phyloP scores from a whole-genome alignment of 2,888 invertebrate species.

The Helobdella robusta region DNA sequence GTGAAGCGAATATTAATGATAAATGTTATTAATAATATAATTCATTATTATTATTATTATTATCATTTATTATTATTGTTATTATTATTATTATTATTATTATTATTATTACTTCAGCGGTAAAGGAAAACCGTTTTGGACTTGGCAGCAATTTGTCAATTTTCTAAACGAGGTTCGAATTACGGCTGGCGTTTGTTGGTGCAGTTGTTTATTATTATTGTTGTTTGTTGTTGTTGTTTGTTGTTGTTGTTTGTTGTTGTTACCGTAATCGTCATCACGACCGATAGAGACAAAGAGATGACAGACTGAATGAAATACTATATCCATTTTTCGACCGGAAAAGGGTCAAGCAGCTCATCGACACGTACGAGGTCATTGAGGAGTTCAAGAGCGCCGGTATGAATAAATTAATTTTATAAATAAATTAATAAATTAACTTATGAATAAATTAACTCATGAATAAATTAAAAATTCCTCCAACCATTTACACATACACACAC shows the following conservation, averaged over 20 bases:
- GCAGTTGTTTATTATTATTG: not conserved
- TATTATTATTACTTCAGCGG: not conserved
- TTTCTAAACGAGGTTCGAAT: slow-evolving; percentile 20
- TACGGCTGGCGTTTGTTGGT: not conserved
- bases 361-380: slow-evolving; percentile 78
- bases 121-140: slow-evolving; percentile 22
- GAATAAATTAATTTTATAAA: not conserved
- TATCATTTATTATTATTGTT: not conserved
- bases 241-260: not conserved
- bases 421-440: slow-evolving; percentile 47
- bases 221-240: not conserved
- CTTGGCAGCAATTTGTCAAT: slow-evolving; percentile 15
- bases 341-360: slow-evolving; percentile 81
- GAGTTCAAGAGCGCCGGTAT: slow-evolving; percentile 63
- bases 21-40: no score
- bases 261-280: not conserved
- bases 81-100: not conserved
- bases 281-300: slow-evolving; percentile 78
- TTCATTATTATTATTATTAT: no score
- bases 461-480: not conserved
- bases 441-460: not conserved
- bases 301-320: slow-evolving; percentile 92
- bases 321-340: slow-evolving; percentile 93
- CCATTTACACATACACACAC: not conserved
- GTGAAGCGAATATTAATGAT: no score